Evolutionary conservation across 1,140 invertebrate genomes (phyloP).

Genomic region (Gryon sp.): DNA sequence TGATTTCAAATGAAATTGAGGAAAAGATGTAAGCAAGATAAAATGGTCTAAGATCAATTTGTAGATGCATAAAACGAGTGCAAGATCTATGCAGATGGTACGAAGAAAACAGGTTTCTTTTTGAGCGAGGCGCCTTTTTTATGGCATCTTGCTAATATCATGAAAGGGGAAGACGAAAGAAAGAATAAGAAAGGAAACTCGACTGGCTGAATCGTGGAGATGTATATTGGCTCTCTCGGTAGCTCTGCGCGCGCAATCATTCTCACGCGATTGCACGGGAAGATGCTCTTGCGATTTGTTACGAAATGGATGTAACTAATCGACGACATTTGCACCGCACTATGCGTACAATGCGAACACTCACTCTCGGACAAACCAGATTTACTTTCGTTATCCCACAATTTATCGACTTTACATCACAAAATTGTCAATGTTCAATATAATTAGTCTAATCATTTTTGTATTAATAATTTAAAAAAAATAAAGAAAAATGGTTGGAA

Average conservation of each 20-base stretch:
- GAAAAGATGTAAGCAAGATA: neutral
- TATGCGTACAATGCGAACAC: constrained; percentile 53
- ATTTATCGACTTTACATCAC: neutral
- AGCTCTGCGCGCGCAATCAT: constrained; percentile 33
- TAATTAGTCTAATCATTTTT: too few relatives aligned
- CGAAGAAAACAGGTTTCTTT: constrained; percentile 38
- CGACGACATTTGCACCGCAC: constrained; percentile 55
- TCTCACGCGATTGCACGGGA: constrained; percentile 33
- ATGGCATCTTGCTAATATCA: constrained; percentile 18
- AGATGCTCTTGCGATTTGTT: constrained; percentile 49
- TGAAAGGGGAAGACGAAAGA: constrained; percentile 13
- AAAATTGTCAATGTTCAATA: neutral
- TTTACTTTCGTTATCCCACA: constrained; percentile 24
- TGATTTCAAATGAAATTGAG: too few relatives aligned
- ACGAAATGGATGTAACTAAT: constrained; percentile 58
- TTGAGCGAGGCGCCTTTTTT: constrained; percentile 24
- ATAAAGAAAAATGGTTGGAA: too few relatives aligned
- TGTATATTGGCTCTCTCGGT: constrained; percentile 16
- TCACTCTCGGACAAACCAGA: constrained; percentile 23
- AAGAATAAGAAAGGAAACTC: constrained; percentile 21
- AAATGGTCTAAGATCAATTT: constrained; percentile 12
- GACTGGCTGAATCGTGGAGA: constrained; percentile 28
- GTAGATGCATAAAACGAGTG: constrained; percentile 13
- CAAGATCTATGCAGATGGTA: constrained; percentile 40
- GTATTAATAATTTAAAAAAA: too few relatives aligned